Conservation (phyloP, 2,113 vertebrate species). For the Pachyramphus minor region DNA sequence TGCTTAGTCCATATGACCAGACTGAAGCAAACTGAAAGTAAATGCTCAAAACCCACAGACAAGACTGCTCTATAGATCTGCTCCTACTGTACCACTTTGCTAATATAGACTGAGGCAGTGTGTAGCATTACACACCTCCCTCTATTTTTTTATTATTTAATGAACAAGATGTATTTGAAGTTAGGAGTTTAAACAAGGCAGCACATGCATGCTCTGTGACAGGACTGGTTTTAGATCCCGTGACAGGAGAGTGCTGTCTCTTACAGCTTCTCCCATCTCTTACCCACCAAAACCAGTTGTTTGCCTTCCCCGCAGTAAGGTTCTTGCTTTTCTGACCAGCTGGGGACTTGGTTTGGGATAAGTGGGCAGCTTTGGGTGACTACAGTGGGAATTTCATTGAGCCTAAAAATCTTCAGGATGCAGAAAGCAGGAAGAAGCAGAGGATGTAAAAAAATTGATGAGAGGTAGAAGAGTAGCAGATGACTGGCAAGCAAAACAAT, state of each 20-base stretch:
- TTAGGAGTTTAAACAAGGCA: neutral
- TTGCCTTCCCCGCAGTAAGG: neutral
- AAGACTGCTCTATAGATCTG: neutral
- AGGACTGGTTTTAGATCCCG: neutral
- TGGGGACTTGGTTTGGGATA: neutral
- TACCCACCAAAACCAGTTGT: neutral
- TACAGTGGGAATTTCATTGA: neutral
- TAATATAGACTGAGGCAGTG: neutral
- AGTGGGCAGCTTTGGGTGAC: neutral
- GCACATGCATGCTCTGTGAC: neutral
- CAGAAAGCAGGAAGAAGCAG: neutral
- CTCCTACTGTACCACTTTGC: neutral
- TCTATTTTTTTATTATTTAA: neutral
- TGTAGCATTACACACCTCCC: neutral
- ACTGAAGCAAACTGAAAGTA: neutral
- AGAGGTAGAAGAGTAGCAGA: neutral
- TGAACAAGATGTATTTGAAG: neutral
- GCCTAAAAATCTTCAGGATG: neutral
- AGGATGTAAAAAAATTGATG: neutral
- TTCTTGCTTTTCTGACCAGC: neutral
- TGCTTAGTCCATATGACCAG: rapidly evolving
- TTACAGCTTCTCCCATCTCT: neutral
- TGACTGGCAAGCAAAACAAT: neutral
- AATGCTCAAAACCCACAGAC: neutral
- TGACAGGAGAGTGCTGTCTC: neutral